Conservation (phyloP, 2,888 invertebrate genomes). For the Hyppa rectilinea region DNA sequence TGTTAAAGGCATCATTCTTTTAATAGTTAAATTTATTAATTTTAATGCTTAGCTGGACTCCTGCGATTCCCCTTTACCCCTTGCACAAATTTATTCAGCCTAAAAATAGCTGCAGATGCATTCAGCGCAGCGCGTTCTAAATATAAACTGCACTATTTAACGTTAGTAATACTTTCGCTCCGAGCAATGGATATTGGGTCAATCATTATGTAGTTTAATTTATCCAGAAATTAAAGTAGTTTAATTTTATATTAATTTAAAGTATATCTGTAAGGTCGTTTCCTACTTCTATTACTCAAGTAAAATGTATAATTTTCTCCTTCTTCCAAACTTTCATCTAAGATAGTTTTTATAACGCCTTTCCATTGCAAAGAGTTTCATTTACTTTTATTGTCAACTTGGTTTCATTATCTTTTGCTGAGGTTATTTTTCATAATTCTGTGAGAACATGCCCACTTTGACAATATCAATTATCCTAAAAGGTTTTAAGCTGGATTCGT, state of each 20-base stretch:
- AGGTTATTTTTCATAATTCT: too few species aligned
- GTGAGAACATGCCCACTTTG: too few species aligned
- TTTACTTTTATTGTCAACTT: background rate
- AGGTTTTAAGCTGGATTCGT: background rate
- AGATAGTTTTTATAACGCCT: background rate
- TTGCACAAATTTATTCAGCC: background rate
- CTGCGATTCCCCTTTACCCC: too few species aligned
- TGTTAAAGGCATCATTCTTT: conserved; percentile 17
- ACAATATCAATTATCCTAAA: background rate
- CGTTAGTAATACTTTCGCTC: background rate
- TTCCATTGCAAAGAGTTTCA: background rate
- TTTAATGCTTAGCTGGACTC: background rate
- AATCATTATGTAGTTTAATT: too few species aligned
- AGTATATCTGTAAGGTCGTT: too few species aligned
- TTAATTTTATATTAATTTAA: too few species aligned
- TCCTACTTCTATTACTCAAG: too few species aligned
- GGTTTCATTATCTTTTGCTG: too few species aligned
- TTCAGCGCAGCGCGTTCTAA: conserved; percentile 9
- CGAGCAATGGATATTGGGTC: background rate
- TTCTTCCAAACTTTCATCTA: background rate
- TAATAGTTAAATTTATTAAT: background rate
- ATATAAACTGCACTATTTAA: conserved; percentile 30
- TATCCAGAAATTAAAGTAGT: too few species aligned
- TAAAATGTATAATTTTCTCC: too few species aligned
- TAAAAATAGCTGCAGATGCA: conserved; percentile 10